phyloP scores from a whole-genome alignment of 53 echinoderm and acorn worm species.

The Actinopyga echinites region DNA sequence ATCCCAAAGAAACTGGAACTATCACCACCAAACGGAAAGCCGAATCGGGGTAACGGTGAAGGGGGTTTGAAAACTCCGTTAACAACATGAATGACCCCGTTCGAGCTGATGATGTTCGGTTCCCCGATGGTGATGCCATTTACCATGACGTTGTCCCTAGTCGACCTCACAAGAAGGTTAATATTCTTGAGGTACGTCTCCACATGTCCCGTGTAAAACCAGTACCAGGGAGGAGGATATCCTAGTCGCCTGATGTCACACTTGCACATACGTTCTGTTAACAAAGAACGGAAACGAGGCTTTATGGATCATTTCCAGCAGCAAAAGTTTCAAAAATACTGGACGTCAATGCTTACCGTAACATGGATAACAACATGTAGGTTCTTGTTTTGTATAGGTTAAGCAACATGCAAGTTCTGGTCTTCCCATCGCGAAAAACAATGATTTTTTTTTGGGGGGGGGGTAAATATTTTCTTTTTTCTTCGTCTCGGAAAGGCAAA shows the following conservation, averaged over 20 bases:
- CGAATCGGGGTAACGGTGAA: not conserved
- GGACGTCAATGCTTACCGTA: no score
- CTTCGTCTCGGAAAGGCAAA: no score
- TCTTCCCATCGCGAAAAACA: no score
- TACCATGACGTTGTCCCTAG: not conserved
- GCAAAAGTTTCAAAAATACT: no score
- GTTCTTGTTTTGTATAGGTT: no score
- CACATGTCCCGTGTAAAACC: slow-evolving; percentile 12
- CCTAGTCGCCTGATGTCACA: slow-evolving; percentile 6
- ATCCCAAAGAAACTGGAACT: no score
- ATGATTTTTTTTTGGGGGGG: no score
- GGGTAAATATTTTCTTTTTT: no score
- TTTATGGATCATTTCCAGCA: no score
- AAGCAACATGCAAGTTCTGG: no score
- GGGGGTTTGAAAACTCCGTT: slow-evolving; percentile 16
- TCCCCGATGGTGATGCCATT: slow-evolving; percentile 2
- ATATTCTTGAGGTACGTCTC: slow-evolving; percentile 2
- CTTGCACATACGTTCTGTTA: slow-evolving; percentile 7
- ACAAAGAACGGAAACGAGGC: not conserved
- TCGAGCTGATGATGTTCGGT: slow-evolving; percentile 20
- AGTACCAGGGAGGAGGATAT: slow-evolving; percentile 2
- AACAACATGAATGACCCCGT: slow-evolving; percentile 22
- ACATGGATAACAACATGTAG: no score
- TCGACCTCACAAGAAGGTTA: not conserved
- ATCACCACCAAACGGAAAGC: no score